Conservation (phyloP, 2,113 vertebrate genomes). For the Oreochromis niloticus region DNA sequence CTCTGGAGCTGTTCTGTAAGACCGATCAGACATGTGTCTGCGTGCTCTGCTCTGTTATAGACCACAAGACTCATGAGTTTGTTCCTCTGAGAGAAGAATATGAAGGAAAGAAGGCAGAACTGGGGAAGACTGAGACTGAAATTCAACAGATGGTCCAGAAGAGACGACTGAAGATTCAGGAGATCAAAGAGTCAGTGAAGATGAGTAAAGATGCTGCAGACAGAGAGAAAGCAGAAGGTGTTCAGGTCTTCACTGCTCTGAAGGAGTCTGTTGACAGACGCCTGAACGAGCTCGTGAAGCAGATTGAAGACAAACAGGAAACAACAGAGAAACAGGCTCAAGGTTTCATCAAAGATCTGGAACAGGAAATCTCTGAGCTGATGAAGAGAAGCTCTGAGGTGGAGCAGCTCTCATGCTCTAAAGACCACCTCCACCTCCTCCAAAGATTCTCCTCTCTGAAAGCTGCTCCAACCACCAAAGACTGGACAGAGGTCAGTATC, state of each 20-base stretch:
- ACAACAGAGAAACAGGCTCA: not conserved
- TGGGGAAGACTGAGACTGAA: rapidly evolving
- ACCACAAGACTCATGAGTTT: rapidly evolving
- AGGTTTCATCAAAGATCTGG: not conserved
- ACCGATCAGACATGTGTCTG: too few species aligned
- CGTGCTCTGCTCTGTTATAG: rapidly evolving
- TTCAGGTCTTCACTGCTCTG: not conserved
- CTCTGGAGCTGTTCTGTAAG: too few species aligned
- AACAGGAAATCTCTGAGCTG: not conserved
- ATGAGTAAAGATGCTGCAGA: rapidly evolving
- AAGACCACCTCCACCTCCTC: too few species aligned
- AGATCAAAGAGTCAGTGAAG: not conserved
- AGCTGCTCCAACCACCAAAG: too few species aligned
- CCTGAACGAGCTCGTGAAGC: not conserved
- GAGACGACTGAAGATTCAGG: rapidly evolving
- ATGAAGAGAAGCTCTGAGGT: too few species aligned
- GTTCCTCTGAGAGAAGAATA: rapidly evolving
- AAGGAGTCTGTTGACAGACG: rapidly evolving
- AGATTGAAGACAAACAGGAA: rapidly evolving
- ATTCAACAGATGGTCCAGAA: rapidly evolving
- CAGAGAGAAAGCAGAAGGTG: not conserved
- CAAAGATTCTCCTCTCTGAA: too few species aligned
- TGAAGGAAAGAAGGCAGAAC: rapidly evolving
- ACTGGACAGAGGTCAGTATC: not conserved
- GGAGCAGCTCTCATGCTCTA: too few species aligned